These are phyloP conservation scores for Dysdera silvatica DNA, from an alignment of 1,140 invertebrate genomes.

Conservation along the genomic window DNA sequence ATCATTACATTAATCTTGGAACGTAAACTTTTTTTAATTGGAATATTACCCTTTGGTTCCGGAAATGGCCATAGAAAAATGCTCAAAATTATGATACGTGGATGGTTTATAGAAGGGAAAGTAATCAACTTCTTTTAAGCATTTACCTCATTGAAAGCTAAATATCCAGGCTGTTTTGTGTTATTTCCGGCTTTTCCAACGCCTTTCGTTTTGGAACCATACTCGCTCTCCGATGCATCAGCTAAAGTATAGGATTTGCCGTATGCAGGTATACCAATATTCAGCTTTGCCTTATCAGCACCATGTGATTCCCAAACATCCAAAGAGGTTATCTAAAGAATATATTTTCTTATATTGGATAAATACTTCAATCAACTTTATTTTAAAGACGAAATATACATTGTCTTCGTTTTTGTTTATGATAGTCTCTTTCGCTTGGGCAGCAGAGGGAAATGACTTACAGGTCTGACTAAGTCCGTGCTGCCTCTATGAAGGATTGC, in stretches of 20 bases:
- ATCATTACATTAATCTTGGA: too few species aligned
- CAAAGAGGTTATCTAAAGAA: constrained; percentile 11
- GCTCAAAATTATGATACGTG: too few species aligned
- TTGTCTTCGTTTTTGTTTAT: neutral
- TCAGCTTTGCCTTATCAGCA: constrained; percentile 8
- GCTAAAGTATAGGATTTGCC: constrained; percentile 9
- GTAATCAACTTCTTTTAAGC: neutral
- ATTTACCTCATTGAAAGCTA: constrained; percentile 17
- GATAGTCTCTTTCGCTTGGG: neutral
- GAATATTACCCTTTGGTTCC: too few species aligned
- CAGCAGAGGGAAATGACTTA: neutral
- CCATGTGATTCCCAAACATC: neutral
- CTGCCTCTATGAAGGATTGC: too few species aligned
- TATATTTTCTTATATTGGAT: neutral
- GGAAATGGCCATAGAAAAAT: too few species aligned
- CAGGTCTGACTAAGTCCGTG: neutral
- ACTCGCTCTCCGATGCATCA: neutral
- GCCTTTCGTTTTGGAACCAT: neutral
- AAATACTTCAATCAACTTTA: neutral
- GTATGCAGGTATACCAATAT: constrained; percentile 12
- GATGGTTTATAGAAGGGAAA: too few species aligned
- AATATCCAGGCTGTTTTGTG: neutral
- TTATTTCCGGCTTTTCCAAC: neutral
- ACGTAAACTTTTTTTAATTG: too few species aligned
- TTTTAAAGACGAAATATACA: neutral